A percentile compares a stretch with the other conserved stretches of the same genome.
phyloP scores from a whole-genome alignment of 1,140 invertebrate genomes.

The Drosophila kikkawai region DNA sequence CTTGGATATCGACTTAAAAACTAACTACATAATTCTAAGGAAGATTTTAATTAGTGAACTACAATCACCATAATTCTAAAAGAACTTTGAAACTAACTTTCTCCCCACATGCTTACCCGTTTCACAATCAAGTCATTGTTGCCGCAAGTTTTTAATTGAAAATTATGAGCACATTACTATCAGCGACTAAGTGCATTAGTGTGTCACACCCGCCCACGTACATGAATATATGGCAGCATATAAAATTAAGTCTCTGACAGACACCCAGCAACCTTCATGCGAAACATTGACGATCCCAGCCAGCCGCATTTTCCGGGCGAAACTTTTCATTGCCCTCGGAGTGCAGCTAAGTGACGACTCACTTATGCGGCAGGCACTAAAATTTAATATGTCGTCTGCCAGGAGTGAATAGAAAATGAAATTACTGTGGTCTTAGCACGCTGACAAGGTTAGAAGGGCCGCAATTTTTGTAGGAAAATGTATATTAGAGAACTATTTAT shows the following conservation, averaged over 20 bases:
- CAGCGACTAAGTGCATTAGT: conserved; percentile 42
- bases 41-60: neutral
- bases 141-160: conserved; percentile 47
- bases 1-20: neutral
- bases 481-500: neutral
- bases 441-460: neutral
- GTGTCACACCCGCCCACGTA: conserved; percentile 13
- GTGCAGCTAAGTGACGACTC: conserved; percentile 46
- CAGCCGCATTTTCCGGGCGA: conserved; percentile 36
- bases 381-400: conserved; percentile 37
- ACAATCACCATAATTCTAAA: too few species aligned
- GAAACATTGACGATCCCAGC: conserved; percentile 33
- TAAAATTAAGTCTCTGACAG: conserved; percentile 33
- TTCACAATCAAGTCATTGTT: conserved; percentile 15
- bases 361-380: conserved; percentile 44
- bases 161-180: conserved; percentile 41
- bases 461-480: neutral
- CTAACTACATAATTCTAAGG: neutral
- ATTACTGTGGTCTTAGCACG: conserved; percentile 21
- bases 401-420: conserved; percentile 35
- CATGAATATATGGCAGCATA: neutral
- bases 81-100: neutral
- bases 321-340: conserved; percentile 55
- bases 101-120: neutral
- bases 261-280: conserved; percentile 27